Evolutionary conservation across 2,113 vertebrate species (phyloP).

Genomic region (Haemorhous mexicanus): DNA sequence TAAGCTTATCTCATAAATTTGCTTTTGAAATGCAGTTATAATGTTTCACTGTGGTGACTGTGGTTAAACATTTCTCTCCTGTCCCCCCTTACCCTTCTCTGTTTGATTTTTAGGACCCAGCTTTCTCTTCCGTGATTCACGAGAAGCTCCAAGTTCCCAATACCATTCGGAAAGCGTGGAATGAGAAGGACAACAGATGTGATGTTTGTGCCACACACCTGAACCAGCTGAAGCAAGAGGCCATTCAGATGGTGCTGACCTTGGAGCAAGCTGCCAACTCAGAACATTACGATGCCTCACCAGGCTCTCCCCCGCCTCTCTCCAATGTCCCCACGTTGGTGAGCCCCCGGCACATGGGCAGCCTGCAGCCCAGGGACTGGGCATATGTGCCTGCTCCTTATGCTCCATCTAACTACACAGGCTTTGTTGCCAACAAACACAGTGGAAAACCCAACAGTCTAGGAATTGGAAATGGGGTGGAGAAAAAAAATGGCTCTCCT

Average conservation of each 20-base stretch:
- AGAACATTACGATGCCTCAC: slow-evolving; percentile 84
- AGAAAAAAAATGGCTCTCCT: slow-evolving; percentile 86
- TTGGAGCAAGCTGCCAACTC: slow-evolving; percentile 77
- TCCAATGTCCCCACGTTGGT: slow-evolving; percentile 71
- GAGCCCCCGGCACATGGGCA: slow-evolving; percentile 73
- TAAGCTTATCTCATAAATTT: slow-evolving; percentile 41
- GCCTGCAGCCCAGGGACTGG: slow-evolving; percentile 79
- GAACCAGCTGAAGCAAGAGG: slow-evolving; percentile 96
- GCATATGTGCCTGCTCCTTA: slow-evolving; percentile 76
- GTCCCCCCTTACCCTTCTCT: background rate
- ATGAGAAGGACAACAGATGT: slow-evolving; percentile 92
- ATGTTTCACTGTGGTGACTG: background rate
- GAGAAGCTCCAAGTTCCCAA: slow-evolving; percentile 95
- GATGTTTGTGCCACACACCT: slow-evolving; percentile 93
- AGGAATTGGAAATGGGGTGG: slow-evolving; percentile 82
- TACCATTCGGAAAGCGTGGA: slow-evolving; percentile 92
- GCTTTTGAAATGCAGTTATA: slow-evolving; percentile 35
- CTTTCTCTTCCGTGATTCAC: slow-evolving; percentile 89
- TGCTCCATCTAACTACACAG: slow-evolving; percentile 74
- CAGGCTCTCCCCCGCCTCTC: slow-evolving; percentile 80
- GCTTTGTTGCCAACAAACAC: slow-evolving; percentile 78
- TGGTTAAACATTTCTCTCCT: slow-evolving; percentile 34
- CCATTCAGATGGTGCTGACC: slow-evolving; percentile 92
- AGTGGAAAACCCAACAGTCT: slow-evolving; percentile 87
- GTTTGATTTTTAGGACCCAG: slow-evolving; percentile 83